Percentiles rank a stretch among this genome's conserved stretches.
These are phyloP conservation scores for Agrypnus murinus DNA, from an alignment of 2,888 invertebrate species.

Conservation along the genomic window DNA sequence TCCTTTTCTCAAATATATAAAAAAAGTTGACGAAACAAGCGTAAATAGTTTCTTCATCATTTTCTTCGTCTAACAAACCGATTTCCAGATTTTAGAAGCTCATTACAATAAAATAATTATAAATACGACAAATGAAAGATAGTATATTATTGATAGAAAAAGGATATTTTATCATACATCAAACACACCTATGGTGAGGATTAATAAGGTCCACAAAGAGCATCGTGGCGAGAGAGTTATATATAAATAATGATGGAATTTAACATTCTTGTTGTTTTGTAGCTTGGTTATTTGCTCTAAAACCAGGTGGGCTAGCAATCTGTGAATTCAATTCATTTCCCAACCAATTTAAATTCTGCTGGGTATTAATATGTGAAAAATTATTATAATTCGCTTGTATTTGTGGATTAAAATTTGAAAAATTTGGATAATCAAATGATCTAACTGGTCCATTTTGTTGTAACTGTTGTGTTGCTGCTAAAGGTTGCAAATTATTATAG, in stretches of 20 bases:
- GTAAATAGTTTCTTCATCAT: too few relatives aligned
- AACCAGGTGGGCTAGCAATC: constrained; percentile 70
- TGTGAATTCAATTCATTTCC: constrained; percentile 67
- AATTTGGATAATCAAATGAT: constrained; percentile 60
- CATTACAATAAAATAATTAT: constrained; percentile 7
- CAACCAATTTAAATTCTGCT: constrained; percentile 67
- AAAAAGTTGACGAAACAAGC: too few relatives aligned
- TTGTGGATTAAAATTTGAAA: constrained; percentile 67
- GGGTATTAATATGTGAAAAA: constrained; percentile 56
- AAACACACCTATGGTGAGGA: not conserved
- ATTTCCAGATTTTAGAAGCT: constrained; percentile 14
- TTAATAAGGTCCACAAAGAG: not conserved
- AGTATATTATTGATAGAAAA: constrained; percentile 1
- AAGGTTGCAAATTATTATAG: constrained; percentile 50
- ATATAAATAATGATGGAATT: constrained; percentile 39
- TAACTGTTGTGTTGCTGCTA: constrained; percentile 48
- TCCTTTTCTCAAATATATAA: too few relatives aligned
- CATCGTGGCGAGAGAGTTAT: constrained; percentile 2
- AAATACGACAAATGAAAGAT: constrained; percentile 17
- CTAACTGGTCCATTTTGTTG: constrained; percentile 52
- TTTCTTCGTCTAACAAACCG: constrained; percentile 20
- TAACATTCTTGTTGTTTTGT: constrained; percentile 70
- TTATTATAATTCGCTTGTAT: constrained; percentile 54
- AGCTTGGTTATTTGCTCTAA: constrained; percentile 62
- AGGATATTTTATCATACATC: not conserved